Conservation (phyloP, 2,797 vertebrate species). For the Channallabes apus region DNA sequence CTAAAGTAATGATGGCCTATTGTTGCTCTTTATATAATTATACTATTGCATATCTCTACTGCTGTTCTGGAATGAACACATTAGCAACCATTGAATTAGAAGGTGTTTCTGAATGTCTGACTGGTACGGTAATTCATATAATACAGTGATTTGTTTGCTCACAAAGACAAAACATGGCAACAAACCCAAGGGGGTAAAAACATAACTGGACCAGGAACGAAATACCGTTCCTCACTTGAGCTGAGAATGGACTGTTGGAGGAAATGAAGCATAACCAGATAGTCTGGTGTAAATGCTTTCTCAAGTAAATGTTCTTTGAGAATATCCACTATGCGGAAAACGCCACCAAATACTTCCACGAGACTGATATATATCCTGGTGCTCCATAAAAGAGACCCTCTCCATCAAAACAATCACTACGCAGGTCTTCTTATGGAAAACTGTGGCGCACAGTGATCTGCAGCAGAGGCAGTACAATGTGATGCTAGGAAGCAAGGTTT, state of each 20-base stretch:
- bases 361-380: no score
- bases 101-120: no score
- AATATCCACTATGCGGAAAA: background rate
- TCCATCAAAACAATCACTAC: no score
- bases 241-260: background rate
- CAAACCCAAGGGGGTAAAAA: background rate
- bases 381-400: background rate
- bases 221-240: background rate
- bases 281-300: background rate
- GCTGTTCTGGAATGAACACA: no score
- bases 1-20: no score
- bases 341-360: background rate
- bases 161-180: background rate
- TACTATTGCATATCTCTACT: no score
- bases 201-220: background rate
- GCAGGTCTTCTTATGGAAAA: background rate
- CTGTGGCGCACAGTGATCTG: background rate
- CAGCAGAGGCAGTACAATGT: background rate
- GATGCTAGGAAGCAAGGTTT: background rate
- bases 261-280: background rate
- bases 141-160: background rate
- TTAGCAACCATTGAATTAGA: no score
- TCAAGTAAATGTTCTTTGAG: background rate
- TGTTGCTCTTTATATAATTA: no score
- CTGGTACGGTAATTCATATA: background rate